Evolutionary conservation across 2,113 vertebrate genomes (phyloP).

Genomic region (Chauna torquata): DNA sequence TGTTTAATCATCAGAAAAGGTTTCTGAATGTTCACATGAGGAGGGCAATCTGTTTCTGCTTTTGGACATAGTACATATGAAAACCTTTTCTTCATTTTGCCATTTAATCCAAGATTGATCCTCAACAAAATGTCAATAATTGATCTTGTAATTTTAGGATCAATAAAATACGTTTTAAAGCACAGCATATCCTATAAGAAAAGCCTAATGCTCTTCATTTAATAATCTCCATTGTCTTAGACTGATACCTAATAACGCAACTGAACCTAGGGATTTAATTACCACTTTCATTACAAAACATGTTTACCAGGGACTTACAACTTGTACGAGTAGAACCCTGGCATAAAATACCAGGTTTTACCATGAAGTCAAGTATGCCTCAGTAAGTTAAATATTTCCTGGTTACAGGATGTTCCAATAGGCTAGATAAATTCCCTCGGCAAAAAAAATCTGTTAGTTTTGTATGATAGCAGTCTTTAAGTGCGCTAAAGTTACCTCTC

Average conservation of each 20-base stretch:
- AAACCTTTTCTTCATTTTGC: slow-evolving; percentile 52
- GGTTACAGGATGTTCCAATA: background rate
- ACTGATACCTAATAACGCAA: background rate
- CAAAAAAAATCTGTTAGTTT: background rate
- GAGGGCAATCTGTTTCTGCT: slow-evolving; percentile 34
- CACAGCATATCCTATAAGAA: slow-evolving; percentile 20
- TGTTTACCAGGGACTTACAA: background rate
- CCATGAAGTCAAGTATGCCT: background rate
- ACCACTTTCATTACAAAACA: background rate
- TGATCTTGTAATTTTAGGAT: slow-evolving; percentile 64
- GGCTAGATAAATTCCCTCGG: background rate
- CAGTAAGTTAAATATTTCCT: background rate
- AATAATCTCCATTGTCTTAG: slow-evolving; percentile 23
- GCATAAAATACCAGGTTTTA: background rate
- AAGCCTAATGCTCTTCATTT: slow-evolving; percentile 44
- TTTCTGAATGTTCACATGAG: slow-evolving; percentile 39
- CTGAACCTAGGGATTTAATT: background rate
- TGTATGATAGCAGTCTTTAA: background rate
- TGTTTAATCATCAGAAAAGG: slow-evolving; percentile 58
- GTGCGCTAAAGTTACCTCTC: background rate
- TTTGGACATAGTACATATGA: slow-evolving; percentile 37
- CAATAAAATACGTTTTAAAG: slow-evolving; percentile 68
- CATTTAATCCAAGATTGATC: slow-evolving; percentile 50
- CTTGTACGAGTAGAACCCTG: background rate
- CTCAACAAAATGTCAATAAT: slow-evolving; percentile 52